Evolutionary conservation across 2,797 vertebrate species (phyloP).

Genomic region (Urosaurus nigricauda): DNA sequence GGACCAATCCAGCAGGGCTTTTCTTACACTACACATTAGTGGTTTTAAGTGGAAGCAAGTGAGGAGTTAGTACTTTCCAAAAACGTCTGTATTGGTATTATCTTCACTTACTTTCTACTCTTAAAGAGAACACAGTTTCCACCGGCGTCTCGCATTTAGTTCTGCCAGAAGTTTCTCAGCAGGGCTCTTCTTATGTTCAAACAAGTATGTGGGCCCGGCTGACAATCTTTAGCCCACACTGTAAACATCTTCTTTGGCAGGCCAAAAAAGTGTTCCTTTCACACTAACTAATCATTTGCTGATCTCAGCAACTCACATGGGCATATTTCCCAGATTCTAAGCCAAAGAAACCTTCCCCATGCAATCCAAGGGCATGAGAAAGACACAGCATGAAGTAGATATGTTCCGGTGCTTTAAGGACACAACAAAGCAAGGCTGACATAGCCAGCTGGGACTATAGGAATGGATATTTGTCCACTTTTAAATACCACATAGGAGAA

Average conservation of each 20-base stretch:
- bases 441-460: not conserved
- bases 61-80: not conserved
- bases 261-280: not conserved
- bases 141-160: fast-evolving
- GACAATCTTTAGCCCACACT: not conserved
- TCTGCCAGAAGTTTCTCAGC: conserved; percentile 2
- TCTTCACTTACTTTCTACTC: not conserved
- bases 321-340: not conserved
- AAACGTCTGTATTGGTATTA: not conserved
- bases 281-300: conserved; percentile 18
- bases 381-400: not conserved
- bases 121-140: not conserved
- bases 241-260: not conserved
- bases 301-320: conserved; percentile 7
- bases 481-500: conserved; percentile 44
- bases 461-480: conserved; percentile 51
- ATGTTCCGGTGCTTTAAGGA: not conserved
- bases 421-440: too few species aligned
- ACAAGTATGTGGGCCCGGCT: conserved; percentile 12
- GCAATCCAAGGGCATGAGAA: conserved; percentile 13
- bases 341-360: not conserved
- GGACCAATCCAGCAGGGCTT: too few species aligned
- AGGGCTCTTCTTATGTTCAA: conserved; percentile 11
- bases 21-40: not conserved
- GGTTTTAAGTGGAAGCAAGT: not conserved